A percentile compares a stretch with the other conserved stretches of the same genome.
Conservation (phyloP, 2,888 invertebrate species). For the Microplitis manilae region DNA sequence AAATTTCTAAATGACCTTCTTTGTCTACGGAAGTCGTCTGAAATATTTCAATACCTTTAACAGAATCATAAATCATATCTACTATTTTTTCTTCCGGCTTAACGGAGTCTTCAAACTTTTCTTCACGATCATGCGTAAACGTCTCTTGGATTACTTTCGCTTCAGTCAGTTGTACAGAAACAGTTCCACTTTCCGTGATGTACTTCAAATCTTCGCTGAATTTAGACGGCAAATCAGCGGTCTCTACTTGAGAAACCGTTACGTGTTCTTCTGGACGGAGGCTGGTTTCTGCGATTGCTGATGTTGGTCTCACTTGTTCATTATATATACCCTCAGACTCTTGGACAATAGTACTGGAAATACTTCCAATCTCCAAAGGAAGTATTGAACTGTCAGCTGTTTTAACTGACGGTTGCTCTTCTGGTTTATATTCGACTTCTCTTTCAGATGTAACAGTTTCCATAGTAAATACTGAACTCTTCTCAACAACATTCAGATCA, state of each 20-base stretch:
- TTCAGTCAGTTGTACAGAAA: slow-evolving; percentile 76
- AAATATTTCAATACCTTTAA: slow-evolving; percentile 76
- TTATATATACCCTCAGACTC: slow-evolving; percentile 78
- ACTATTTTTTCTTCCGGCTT: slow-evolving; percentile 68
- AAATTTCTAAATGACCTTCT: slow-evolving; percentile 75
- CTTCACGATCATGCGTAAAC: slow-evolving; percentile 79
- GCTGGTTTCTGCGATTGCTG: slow-evolving; percentile 75
- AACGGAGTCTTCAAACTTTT: slow-evolving; percentile 63
- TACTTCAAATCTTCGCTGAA: slow-evolving; percentile 75
- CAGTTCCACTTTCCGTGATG: slow-evolving; percentile 73
- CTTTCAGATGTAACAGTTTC: slow-evolving; percentile 77
- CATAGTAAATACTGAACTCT: slow-evolving; percentile 76
- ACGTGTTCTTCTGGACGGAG: slow-evolving; percentile 77
- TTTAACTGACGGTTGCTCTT: slow-evolving; percentile 67
- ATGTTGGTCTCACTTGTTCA: slow-evolving; percentile 73
- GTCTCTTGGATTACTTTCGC: slow-evolving; percentile 78
- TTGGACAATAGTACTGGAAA: slow-evolving; percentile 76
- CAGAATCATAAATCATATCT: slow-evolving; percentile 75
- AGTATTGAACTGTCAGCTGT: slow-evolving; percentile 70
- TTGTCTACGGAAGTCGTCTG: slow-evolving; percentile 79
- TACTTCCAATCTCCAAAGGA: slow-evolving; percentile 76
- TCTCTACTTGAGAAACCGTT: slow-evolving; percentile 75
- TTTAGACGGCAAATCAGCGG: slow-evolving; percentile 74
- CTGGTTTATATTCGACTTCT: slow-evolving; percentile 73
- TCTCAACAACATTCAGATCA: slow-evolving; percentile 76